phyloP scores from a whole-genome alignment of 2,888 invertebrate species.

The Dynastes grantii region DNA sequence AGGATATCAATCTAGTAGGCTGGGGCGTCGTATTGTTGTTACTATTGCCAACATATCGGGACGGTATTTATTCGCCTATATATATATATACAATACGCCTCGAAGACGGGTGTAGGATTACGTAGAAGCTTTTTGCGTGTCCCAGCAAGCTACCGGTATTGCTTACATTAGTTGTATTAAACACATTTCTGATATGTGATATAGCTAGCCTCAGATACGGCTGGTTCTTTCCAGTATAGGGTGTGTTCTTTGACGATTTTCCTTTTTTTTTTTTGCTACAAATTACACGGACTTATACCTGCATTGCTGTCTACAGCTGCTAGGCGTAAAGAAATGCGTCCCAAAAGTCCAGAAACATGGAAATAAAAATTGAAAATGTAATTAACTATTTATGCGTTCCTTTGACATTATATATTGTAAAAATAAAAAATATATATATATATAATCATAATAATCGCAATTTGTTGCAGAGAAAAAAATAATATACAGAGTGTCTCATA shows the following conservation, averaged over 20 bases:
- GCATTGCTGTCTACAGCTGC: not conserved
- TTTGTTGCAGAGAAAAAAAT: too few species aligned
- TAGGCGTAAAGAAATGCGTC: too few species aligned
- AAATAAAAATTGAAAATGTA: too few species aligned
- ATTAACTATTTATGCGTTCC: too few species aligned
- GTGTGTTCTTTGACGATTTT: not conserved
- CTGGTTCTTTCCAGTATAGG: not conserved
- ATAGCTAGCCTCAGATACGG: slow-evolving; percentile 12
- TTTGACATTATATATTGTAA: too few species aligned
- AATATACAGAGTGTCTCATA: too few species aligned
- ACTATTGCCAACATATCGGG: slow-evolving; percentile 13
- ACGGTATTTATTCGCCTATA: slow-evolving; percentile 5
- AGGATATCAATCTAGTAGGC: slow-evolving; percentile 6
- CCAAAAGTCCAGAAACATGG: too few species aligned
- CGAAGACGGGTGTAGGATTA: slow-evolving; percentile 20
- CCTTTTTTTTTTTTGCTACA: not conserved
- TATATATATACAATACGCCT: slow-evolving; percentile 18
- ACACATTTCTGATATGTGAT: slow-evolving; percentile 21
- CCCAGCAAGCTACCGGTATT: not conserved
- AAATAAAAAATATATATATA: too few species aligned
- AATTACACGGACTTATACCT: not conserved
- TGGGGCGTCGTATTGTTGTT: slow-evolving; percentile 3
- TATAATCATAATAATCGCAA: too few species aligned
- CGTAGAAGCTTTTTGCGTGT: slow-evolving; percentile 23
- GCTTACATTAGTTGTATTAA: slow-evolving; percentile 26